Conservation (phyloP, 1,140 invertebrate genomes). For the Bombus affinis region DNA sequence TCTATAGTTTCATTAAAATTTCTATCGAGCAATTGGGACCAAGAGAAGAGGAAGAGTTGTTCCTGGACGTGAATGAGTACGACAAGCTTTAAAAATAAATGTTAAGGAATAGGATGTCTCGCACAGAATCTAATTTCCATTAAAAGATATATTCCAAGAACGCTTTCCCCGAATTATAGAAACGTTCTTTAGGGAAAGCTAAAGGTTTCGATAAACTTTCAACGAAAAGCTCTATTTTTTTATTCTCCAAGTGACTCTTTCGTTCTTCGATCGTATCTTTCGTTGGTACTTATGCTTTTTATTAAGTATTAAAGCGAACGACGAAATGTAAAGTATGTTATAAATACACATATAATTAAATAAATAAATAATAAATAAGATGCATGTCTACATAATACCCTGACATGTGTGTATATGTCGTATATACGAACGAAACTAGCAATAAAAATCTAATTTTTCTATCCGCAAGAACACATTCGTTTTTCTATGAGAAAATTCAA, state of each 20-base stretch:
- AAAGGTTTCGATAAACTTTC: slow-evolving; percentile 37
- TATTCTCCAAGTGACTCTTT: background rate
- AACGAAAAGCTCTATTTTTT: slow-evolving; percentile 38
- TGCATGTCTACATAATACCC: slow-evolving; percentile 50
- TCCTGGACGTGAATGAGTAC: background rate
- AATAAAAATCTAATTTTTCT: background rate
- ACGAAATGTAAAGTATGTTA: slow-evolving; percentile 48
- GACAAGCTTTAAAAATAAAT: slow-evolving; percentile 34
- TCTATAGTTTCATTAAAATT: background rate
- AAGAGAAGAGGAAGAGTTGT: background rate
- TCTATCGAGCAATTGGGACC: background rate
- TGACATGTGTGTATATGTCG: slow-evolving; percentile 41
- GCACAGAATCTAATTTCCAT: background rate
- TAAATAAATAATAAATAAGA: slow-evolving; percentile 67
- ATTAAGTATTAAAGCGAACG: slow-evolving; percentile 44
- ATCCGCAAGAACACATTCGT: background rate
- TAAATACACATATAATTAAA: slow-evolving; percentile 57
- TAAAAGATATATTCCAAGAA: background rate
- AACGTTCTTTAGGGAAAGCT: background rate
- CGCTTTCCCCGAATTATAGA: background rate
- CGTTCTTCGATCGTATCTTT: slow-evolving; percentile 17
- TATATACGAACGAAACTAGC: slow-evolving; percentile 50
- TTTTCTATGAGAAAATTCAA: background rate
- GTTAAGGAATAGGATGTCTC: slow-evolving; percentile 27
- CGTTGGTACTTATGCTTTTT: slow-evolving; percentile 43